Evolutionary conservation across 2,797 vertebrate species (phyloP), one percentile per base, ranked within the genome.

Genomic region (Lacerta viridis): DNA sequence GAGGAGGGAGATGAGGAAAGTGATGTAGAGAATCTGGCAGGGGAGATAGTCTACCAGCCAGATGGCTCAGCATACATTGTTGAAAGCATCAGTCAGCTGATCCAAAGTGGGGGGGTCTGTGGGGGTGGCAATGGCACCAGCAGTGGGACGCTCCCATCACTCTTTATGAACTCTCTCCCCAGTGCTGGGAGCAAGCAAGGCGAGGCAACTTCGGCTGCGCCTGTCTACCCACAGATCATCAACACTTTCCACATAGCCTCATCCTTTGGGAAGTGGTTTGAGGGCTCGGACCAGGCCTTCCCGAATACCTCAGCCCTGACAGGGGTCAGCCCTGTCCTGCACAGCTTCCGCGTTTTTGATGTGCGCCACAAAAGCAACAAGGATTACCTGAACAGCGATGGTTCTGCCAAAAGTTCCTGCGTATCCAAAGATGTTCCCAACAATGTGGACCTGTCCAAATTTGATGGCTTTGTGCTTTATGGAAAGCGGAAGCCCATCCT

Each of bases 361-460:
- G 99, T 99, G 98, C 98, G 99, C 97, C 99, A 99, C 98, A 99
- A 98, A 98, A 99, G 98, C 98, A 99, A 98, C 99, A 99, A 99
- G 98, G 99, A 99, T 99, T 99, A 99, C 98, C 98, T 99, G 95
- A 99, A 99, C 98, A 99, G 98, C 88, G 99, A 99, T 94, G 99
- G 99, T 97, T 99, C 99, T 98, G 99, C 99, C 98, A 99, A 99
- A 98, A 99, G 98, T 98, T 99, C 99, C 97, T 99, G 98, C 96
- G 98, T 99, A 98, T 99, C 99, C 99, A 99, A 99, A 99, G 99
- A 99, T 99, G 98, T 99, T 97, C 99, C 99, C 96, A 99, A 99
- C 98, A 99, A 99, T 96, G 99, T 99, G 98, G 99, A 99, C 98
- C 98, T 99, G 97, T 99, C 99, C 98, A 99, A 98, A 98, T 99